Conservation (phyloP, 2,797 vertebrate genomes). For the Neostethus bicornis region DNA sequence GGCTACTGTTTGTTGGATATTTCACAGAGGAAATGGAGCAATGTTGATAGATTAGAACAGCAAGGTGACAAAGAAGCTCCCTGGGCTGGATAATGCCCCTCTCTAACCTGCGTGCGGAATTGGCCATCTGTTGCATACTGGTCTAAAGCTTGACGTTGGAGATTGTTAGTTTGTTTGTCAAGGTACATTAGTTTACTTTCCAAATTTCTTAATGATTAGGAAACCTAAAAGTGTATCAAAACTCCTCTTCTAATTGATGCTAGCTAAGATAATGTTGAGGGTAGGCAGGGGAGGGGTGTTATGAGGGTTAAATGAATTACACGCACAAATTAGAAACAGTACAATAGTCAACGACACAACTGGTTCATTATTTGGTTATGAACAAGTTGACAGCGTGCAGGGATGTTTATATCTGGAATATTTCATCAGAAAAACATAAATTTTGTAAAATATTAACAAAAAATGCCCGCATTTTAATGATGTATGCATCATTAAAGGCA, state of each 20-base stretch:
- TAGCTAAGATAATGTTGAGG: slow-evolving; percentile 16
- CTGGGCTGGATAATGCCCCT: slow-evolving; percentile 45
- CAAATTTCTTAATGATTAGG: not conserved
- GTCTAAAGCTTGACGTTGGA: slow-evolving; percentile 27
- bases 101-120: slow-evolving; percentile 17
- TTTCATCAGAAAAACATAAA: too few species aligned
- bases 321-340: not conserved
- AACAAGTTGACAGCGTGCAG: too few species aligned
- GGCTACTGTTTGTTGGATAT: slow-evolving; percentile 61
- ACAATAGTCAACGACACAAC: not conserved
- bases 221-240: slow-evolving; percentile 10
- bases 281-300: too few species aligned
- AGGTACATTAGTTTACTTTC: slow-evolving; percentile 8
- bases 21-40: slow-evolving; percentile 61
- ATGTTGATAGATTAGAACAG: slow-evolving; percentile 66
- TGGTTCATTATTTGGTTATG: not conserved
- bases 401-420: too few species aligned
- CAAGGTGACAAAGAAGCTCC: slow-evolving; percentile 52
- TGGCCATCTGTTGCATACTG: slow-evolving; percentile 33
- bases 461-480: too few species aligned
- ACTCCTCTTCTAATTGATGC: not conserved
- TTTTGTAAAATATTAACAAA: too few species aligned
- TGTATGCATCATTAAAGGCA: not conserved
- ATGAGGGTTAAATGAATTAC: not conserved
- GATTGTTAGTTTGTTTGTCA: slow-evolving; percentile 11